These are phyloP conservation scores for Caenorhabditis angaria DNA, from an alignment of 2,888 invertebrate genomes.

Conservation along the genomic window DNA sequence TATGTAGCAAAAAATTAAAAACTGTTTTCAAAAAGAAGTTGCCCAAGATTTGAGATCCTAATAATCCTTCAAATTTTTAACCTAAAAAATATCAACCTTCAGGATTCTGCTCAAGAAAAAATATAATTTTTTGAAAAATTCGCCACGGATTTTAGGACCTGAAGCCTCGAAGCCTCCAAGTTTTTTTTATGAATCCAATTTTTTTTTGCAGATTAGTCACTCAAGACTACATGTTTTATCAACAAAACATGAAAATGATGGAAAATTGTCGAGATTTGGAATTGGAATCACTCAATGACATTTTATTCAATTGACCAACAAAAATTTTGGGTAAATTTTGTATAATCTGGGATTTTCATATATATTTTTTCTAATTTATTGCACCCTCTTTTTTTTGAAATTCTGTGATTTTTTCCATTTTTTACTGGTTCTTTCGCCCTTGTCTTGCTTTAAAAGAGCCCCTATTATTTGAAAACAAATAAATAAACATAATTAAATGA, in stretches of 20 bases:
- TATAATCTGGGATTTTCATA: background rate
- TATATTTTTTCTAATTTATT: background rate
- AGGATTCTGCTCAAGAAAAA: too few species aligned
- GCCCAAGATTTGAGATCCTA: too few species aligned
- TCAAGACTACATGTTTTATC: slow-evolving; percentile 55
- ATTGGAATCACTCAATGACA: slow-evolving; percentile 48
- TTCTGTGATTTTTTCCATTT: background rate
- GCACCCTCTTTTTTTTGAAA: background rate
- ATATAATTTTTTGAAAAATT: too few species aligned
- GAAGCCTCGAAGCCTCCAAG: too few species aligned
- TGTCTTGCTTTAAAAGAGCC: slow-evolving; percentile 3
- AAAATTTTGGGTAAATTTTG: background rate
- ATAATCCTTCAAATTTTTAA: background rate
- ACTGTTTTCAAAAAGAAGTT: background rate
- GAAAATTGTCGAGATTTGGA: slow-evolving; percentile 47
- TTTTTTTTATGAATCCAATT: too few species aligned
- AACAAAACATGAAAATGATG: slow-evolving; percentile 47
- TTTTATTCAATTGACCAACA: slow-evolving; percentile 16
- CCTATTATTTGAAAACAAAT: too few species aligned
- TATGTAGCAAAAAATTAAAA: too few species aligned
- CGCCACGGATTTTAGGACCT: too few species aligned
- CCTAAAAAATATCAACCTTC: too few species aligned
- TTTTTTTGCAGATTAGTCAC: slow-evolving; percentile 50
- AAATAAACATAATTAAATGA: background rate
- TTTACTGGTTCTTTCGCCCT: background rate